A percentile compares a stretch with the other conserved stretches of the same genome.
These are phyloP conservation scores for Otis tarda DNA, from an alignment of 2,113 vertebrate genomes.

Conservation along the genomic window DNA sequence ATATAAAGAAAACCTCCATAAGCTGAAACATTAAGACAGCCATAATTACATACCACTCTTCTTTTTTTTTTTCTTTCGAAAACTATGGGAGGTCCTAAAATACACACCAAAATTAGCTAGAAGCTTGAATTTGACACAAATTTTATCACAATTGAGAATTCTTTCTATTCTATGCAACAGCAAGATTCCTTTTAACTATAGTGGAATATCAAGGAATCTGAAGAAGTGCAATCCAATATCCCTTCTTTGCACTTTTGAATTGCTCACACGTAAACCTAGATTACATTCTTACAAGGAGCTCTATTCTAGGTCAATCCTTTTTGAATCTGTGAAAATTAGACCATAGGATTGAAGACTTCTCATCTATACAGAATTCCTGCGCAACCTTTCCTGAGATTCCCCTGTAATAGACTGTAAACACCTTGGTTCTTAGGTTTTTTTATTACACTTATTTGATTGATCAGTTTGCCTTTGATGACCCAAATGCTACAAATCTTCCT, in stretches of 20 bases:
- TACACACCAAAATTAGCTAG: neutral
- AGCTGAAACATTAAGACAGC: neutral
- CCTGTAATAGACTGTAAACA: accelerated
- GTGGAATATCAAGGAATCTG: neutral
- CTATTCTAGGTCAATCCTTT: neutral
- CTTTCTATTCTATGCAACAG: neutral
- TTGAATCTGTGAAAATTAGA: neutral
- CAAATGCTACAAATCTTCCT: neutral
- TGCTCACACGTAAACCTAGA: neutral
- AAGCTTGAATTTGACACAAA: neutral
- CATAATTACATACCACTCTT: neutral
- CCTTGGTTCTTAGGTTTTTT: neutral
- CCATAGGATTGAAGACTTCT: neutral
- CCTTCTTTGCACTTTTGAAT: neutral
- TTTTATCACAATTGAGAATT: neutral
- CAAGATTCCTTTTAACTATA: neutral
- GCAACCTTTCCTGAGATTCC: neutral
- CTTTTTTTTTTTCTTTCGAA: neutral
- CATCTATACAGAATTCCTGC: neutral
- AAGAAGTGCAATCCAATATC: neutral
- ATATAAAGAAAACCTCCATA: neutral
- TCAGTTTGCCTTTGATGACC: neutral
- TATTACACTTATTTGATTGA: accelerated
- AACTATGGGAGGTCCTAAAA: neutral
- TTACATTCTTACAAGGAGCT: neutral